phyloP scores from a whole-genome alignment of 2,888 invertebrate genomes.

The Sminthurides aquaticus region DNA sequence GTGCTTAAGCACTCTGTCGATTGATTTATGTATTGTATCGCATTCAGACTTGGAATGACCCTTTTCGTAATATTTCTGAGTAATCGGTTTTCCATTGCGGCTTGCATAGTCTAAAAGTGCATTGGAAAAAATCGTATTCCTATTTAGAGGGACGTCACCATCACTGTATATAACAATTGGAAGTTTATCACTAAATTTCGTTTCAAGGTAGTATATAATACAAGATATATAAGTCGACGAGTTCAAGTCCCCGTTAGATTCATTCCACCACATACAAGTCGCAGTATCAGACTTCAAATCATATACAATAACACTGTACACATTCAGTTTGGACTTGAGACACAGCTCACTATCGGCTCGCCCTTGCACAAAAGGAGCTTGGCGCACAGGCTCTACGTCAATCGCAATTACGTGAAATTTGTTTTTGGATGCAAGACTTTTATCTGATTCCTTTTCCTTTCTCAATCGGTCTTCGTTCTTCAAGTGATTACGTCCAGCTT shows the following conservation, averaged over 20 bases:
- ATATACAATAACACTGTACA: neutral
- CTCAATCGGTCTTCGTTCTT: neutral
- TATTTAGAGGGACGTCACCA: neutral
- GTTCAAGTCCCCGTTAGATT: neutral
- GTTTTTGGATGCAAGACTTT: neutral
- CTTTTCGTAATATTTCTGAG: neutral
- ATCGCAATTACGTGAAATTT: neutral
- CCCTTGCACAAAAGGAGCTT: neutral
- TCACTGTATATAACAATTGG: constrained; percentile 1
- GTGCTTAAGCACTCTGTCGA: neutral
- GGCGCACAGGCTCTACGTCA: neutral
- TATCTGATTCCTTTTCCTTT: neutral
- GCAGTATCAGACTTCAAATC: constrained; percentile 1
- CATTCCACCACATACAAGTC: constrained; percentile 6
- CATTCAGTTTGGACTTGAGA: constrained; percentile 1
- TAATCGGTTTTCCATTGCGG: neutral
- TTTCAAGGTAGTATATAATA: neutral
- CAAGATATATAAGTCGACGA: neutral
- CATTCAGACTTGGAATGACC: neutral
- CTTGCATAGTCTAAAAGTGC: neutral
- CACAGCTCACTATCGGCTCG: neutral
- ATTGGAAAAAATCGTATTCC: neutral
- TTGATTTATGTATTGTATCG: neutral
- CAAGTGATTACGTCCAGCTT: neutral
- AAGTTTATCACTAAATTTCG: neutral